phyloP scores from a whole-genome alignment of 2,888 invertebrate genomes.

The Thymelicus acteon region DNA sequence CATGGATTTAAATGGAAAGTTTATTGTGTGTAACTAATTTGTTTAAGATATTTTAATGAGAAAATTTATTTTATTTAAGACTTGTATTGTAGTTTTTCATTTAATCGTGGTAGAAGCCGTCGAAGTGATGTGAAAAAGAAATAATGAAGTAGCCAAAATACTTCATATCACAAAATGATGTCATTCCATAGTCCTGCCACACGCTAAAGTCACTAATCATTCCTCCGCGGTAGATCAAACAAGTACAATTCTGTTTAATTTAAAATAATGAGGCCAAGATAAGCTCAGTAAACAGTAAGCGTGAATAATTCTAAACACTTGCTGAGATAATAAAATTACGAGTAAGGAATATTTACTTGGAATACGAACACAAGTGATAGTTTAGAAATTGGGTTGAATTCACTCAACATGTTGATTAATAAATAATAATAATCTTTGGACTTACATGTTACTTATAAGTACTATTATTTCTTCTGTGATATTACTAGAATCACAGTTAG shows the following conservation, averaged over 20 bases:
- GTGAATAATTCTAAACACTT: constrained; percentile 37
- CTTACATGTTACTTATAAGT: not conserved
- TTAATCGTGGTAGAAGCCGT: no score
- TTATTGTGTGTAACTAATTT: constrained; percentile 33
- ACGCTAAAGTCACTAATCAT: constrained; percentile 9
- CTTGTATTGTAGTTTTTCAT: not conserved
- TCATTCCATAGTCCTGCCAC: not conserved
- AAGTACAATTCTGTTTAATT: constrained; percentile 20
- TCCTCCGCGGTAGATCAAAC: constrained; percentile 22
- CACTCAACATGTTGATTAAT: not conserved
- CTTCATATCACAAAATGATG: constrained; percentile 8
- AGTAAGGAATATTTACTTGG: constrained; percentile 27
- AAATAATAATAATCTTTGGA: not conserved
- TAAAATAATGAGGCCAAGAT: constrained; percentile 31
- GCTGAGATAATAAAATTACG: constrained; percentile 12
- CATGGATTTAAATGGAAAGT: constrained; percentile 16
- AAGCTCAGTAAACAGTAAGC: constrained; percentile 19
- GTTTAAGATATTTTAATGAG: constrained; percentile 17
- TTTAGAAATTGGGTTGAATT: constrained; percentile 31
- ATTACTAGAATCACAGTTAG: no score
- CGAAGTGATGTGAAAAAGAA: no score
- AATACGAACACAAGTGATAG: constrained; percentile 30
- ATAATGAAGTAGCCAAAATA: no score
- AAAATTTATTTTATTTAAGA: constrained; percentile 7
- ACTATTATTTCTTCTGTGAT: no score